Evolutionary conservation across 2,888 invertebrate genomes (phyloP), one percentile per base, ranked within the genome.

Genomic region (Drosophila greeni): DNA sequence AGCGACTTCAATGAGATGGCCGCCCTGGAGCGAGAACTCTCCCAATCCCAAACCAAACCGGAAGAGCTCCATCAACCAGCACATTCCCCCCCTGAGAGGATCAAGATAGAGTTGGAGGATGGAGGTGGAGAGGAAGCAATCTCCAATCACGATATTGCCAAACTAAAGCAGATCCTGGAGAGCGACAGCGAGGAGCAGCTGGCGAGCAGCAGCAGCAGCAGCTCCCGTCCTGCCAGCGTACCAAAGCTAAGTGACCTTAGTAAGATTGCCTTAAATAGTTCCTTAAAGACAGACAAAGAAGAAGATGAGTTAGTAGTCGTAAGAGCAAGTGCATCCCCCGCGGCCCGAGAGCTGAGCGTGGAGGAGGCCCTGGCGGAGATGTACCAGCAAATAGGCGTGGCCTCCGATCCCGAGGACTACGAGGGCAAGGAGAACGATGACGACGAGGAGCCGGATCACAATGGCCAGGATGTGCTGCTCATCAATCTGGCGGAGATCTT

Each of bases 171-270:
- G 72, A 86, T 86, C 42, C 70, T 86, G 40, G 86, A 86, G 66
- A 84, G 87, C 60, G 85, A 84, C 16, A 74, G 72, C 24, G 84
- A 85, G 53, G 66, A 73, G 49, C 20, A 73, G 49, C 20, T 34
- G 20, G 14, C 24, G 16, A 33, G 18, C 9, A 40, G 29, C 26
- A 33, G 31, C 62, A n/a, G 24, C 31, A 33, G 18, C 9, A 40
- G 29, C 26, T 37, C 36, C 62, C 18, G 24, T 26, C 12, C 18
- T 26, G 56, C 48, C 48, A 71, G 65, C 68, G 84, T 88, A 86
- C 88, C 88, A 85, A 88, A 88, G 87, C 84, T 88, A 88, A 88
- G 88, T 88, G 88, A 87, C 87, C 88, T 88, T 88, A 88, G 88
- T 85, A 88, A 87, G 85, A 86, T 82, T 87, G 88, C 88, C 87